Percentiles rank a stretch among this genome's conserved stretches.
phyloP scores from a whole-genome alignment of 2,888 invertebrate species.

The Drosophila engyochracea region DNA sequence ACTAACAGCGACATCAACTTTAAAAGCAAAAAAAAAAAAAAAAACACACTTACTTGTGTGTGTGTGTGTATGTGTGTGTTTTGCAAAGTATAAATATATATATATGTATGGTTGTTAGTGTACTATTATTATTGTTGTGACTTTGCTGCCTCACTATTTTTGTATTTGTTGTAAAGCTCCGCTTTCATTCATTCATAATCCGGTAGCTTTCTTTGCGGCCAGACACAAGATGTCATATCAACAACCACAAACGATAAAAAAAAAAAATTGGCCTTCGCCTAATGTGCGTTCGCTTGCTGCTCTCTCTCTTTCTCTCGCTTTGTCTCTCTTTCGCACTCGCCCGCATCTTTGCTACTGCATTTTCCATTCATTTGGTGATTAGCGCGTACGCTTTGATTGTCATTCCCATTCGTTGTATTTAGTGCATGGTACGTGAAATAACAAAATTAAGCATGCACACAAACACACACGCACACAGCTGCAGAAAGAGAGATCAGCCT shows the following conservation, averaged over 20 bases:
- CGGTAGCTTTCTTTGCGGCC: slow-evolving; percentile 24
- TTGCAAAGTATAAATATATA: not conserved
- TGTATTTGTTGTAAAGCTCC: slow-evolving; percentile 36
- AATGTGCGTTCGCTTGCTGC: slow-evolving; percentile 21
- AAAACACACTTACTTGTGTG: not conserved
- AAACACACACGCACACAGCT: slow-evolving; percentile 9
- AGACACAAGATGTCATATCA: slow-evolving; percentile 15
- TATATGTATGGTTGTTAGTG: slow-evolving; percentile 3
- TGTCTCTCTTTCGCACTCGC: not conserved
- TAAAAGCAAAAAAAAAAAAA: not conserved
- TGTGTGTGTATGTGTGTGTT: slow-evolving; percentile 17
- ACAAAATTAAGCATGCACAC: slow-evolving; percentile 33
- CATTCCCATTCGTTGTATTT: slow-evolving; percentile 52
- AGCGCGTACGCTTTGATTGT: slow-evolving; percentile 56
- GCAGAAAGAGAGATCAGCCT: slow-evolving; percentile 44
- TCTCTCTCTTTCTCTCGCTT: not conserved
- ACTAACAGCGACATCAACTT: slow-evolving; percentile 13
- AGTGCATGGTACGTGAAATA: slow-evolving; percentile 62
- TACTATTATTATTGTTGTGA: slow-evolving; percentile 29
- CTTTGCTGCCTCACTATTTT: not conserved
- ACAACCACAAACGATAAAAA: slow-evolving; percentile 19
- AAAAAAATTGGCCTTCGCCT: slow-evolving; percentile 51
- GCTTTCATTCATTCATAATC: slow-evolving; percentile 62
- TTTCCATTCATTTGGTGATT: slow-evolving; percentile 56
- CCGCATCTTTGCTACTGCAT: slow-evolving; percentile 43